Percentiles rank a stretch among this genome's conserved stretches.
Evolutionary conservation across 2,888 invertebrate species (phyloP).

Genomic region (Ctenicera cuprea): DNA sequence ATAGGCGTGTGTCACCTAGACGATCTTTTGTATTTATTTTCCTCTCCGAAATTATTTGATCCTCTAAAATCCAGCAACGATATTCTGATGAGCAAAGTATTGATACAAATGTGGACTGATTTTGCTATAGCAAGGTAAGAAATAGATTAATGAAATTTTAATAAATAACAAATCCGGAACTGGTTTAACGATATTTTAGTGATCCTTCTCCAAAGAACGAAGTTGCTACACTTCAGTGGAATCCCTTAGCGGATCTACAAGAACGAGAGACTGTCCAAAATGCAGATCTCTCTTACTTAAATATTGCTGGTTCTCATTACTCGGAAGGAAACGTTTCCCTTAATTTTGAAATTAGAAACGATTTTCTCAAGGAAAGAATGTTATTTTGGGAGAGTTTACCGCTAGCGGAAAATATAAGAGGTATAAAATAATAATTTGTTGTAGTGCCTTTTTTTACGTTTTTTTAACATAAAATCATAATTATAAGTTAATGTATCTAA

Average conservation of each 20-base stretch:
- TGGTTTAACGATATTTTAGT: constrained; percentile 50
- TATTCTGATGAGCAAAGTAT: constrained; percentile 64
- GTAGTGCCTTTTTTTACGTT: too few relatives aligned
- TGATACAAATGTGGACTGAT: constrained; percentile 65
- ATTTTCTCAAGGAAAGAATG: constrained; percentile 58
- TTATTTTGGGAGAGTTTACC: constrained; percentile 60
- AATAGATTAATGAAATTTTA: constrained; percentile 69
- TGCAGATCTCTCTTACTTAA: constrained; percentile 56
- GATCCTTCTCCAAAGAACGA: constrained; percentile 58
- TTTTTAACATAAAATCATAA: too few relatives aligned
- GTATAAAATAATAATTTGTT: background rate
- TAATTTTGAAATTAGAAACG: constrained; percentile 51
- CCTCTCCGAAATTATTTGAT: constrained; percentile 70
- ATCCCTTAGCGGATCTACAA: constrained; percentile 35
- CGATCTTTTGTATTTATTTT: constrained; percentile 74
- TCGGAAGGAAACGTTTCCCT: background rate
- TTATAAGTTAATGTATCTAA: too few relatives aligned
- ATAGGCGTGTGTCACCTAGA: constrained; percentile 74
- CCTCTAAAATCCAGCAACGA: constrained; percentile 68
- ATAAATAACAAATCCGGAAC: too few relatives aligned
- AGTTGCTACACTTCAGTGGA: constrained; percentile 24
- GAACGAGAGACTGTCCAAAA: constrained; percentile 39
- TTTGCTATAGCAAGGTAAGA: constrained; percentile 50
- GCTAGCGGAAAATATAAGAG: constrained; percentile 59
- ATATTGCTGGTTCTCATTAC: constrained; percentile 52